Percentiles rank a stretch among this genome's conserved stretches.
Conservation (phyloP, 92 coral and sea anemone genomes). For the Porites rus region DNA sequence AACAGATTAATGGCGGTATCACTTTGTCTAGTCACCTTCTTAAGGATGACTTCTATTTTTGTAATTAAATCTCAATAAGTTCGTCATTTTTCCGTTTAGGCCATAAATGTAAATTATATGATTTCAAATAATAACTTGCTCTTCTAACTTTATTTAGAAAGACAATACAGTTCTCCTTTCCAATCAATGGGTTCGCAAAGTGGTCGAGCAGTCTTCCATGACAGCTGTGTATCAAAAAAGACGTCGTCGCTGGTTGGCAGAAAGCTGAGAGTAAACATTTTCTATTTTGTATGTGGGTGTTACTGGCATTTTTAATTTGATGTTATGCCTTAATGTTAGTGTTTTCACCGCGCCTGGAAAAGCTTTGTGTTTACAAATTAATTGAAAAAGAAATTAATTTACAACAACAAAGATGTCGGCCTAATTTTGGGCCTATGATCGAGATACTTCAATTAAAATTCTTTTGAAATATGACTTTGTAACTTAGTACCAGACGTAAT, state of each 20-base stretch:
- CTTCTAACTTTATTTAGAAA: too few relatives aligned
- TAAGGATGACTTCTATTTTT: too few relatives aligned
- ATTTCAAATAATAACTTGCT: too few relatives aligned
- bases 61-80: background rate
- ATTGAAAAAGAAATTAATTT: background rate
- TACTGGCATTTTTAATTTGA: slow-evolving; percentile 22
- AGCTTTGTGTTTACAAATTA: slow-evolving; percentile 8
- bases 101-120: too few relatives aligned
- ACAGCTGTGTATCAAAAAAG: background rate
- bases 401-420: slow-evolving; percentile 21
- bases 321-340: too few relatives aligned
- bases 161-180: too few relatives aligned
- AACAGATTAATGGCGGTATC: background rate
- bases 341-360: background rate
- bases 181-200: background rate
- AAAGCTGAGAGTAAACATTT: too few relatives aligned
- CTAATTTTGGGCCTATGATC: background rate
- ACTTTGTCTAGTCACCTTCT: background rate
- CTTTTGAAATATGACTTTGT: slow-evolving; percentile 19
- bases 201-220: too few relatives aligned
- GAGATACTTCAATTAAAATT: slow-evolving; percentile 22
- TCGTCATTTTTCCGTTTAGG: too few relatives aligned
- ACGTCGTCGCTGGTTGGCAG: too few relatives aligned
- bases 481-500: slow-evolving; percentile 1
- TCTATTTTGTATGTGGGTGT: background rate